Evolutionary conservation across 2,888 invertebrate genomes (phyloP), one percentile per base, ranked within the genome.

Genomic region (Minunthozetes semirufus): DNA sequence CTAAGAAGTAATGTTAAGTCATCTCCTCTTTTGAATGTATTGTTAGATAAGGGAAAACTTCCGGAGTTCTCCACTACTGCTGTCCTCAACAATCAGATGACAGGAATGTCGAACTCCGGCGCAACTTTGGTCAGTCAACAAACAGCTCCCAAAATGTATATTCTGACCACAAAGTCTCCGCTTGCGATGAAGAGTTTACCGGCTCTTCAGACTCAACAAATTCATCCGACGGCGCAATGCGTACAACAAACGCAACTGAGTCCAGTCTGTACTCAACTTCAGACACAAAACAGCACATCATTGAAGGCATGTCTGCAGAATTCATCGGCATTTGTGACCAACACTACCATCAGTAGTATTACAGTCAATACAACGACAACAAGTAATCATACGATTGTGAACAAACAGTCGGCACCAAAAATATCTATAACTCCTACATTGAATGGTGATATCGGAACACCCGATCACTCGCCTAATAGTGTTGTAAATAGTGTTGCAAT

Each of bases 151-250:
- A 76, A 76, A 56, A 72, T 76, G 76, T 75, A 70, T 50, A 71
- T 75, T 15, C 29, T 75, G 33, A 75, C 76, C n/a, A 75, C 71
- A 22, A 76, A 61, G 66, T 25, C 74, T n/a, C 25, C 56, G 22
- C 27, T 56, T 19, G 56, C 72, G 22, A 46, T 68, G 46, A 75
- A 76, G 66, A 76, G 29, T 19, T 17, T 80, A 88, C 88, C 5
- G 84, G 86, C 22, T 25, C 75, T 25, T 76, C 75, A 70, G 68
- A 74, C 59, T 15, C 66, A 29, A 68, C 48, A 66, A 33, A 5
- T 13, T 8, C 33, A 33, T 5, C 33, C 4, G 17, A 33, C 59
- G 19, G 5, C 42, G 5, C 42, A 42, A 19, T 59, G 59, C 11
- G 6, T 59, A 33, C 38, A 6, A 33, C 33, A 63, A 13, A 15